Percentiles rank a stretch among this genome's conserved stretches.
phyloP scores from a whole-genome alignment of 2,797 vertebrate species.

The Setipinna tenuifilis region DNA sequence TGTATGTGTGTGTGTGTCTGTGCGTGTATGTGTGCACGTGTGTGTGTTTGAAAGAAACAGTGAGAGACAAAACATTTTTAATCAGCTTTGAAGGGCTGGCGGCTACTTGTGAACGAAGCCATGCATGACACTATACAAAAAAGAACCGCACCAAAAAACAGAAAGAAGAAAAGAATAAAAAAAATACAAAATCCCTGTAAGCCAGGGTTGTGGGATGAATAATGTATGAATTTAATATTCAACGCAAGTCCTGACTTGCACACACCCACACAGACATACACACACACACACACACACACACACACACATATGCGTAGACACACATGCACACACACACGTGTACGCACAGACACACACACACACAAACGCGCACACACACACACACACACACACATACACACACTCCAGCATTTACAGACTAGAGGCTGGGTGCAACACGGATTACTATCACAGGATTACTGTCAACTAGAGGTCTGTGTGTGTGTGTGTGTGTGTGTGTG shows the following conservation, averaged over 20 bases:
- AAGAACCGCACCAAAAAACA: background rate
- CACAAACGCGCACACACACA: constrained; percentile 36
- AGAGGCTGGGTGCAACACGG: constrained; percentile 38
- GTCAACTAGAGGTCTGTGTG: constrained; percentile 38
- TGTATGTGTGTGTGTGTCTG: background rate
- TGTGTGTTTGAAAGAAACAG: constrained; percentile 15
- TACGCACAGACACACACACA: background rate
- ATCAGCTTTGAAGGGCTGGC: constrained; percentile 54
- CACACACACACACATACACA: constrained; percentile 30
- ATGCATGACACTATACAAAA: constrained; percentile 35
- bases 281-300: constrained; percentile 12
- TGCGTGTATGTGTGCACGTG: background rate
- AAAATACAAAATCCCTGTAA: constrained; percentile 53
- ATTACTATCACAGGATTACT: constrained; percentile 59
- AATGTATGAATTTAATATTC: constrained; percentile 62
- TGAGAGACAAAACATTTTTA: constrained; percentile 51
- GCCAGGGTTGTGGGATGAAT: constrained; percentile 58
- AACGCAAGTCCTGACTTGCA: constrained; percentile 49
- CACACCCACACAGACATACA: background rate
- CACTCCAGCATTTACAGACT: constrained; percentile 47
- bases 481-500: background rate
- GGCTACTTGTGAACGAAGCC: constrained; percentile 50
- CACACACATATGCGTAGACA: constrained; percentile 25
- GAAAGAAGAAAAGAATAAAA: constrained; percentile 25
- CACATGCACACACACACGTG: constrained; percentile 32